phyloP scores from a whole-genome alignment of 2,113 vertebrate species.

The Catharus bicknelli region DNA sequence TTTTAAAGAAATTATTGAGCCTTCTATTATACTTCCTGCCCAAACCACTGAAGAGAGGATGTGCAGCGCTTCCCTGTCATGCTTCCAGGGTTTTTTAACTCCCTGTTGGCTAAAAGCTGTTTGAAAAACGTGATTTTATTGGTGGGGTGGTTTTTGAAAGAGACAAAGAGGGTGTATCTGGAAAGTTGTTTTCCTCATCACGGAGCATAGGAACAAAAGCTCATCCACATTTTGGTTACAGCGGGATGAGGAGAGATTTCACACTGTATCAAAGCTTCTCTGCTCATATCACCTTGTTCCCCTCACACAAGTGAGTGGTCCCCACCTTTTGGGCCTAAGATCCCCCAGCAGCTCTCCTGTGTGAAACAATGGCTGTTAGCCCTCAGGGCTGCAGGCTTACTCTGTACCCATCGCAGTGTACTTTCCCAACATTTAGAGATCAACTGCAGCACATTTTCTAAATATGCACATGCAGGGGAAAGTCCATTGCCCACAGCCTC shows the following conservation, averaged over 20 bases:
- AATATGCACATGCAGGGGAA: not conserved
- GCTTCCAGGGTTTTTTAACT: not conserved
- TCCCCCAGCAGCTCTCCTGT: not conserved
- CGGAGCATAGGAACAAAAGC: not conserved
- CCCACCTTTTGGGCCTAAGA: not conserved
- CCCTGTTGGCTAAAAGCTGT: not conserved
- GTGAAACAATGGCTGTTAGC: rapidly evolving
- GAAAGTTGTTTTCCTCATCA: not conserved
- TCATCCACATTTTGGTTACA: not conserved
- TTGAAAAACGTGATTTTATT: not conserved
- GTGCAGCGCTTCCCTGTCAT: not conserved
- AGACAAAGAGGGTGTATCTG: not conserved
- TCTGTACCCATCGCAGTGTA: not conserved
- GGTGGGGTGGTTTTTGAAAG: not conserved
- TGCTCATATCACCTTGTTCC: not conserved
- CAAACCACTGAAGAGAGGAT: not conserved
- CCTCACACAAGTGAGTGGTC: not conserved
- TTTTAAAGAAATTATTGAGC: slow-evolving; percentile 34
- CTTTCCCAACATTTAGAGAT: not conserved
- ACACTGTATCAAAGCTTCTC: rapidly evolving
- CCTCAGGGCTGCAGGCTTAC: not conserved
- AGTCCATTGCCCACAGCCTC: too few relatives aligned
- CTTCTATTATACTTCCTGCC: slow-evolving; percentile 31
- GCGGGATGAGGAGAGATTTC: not conserved
- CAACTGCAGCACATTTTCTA: not conserved